Evolutionary conservation across 2,888 invertebrate species (phyloP).

Genomic region (Furcula furcula): DNA sequence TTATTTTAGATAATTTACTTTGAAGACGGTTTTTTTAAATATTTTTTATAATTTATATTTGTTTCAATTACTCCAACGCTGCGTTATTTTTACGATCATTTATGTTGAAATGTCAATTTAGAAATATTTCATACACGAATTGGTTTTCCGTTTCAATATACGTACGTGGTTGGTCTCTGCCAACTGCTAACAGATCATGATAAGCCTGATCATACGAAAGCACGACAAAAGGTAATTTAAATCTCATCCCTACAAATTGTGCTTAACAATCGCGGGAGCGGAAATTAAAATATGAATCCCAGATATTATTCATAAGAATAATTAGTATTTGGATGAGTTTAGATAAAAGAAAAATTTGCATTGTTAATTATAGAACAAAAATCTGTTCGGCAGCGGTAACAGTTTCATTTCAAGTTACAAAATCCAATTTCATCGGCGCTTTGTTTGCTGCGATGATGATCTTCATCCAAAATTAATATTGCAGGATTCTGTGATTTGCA

Average conservation of each 20-base stretch:
- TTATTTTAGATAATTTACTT: too few species aligned
- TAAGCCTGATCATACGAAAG: constrained; percentile 46
- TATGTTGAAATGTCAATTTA: too few species aligned
- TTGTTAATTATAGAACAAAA: constrained; percentile 40
- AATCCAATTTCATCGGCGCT: constrained; percentile 41
- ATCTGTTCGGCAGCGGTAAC: constrained; percentile 23
- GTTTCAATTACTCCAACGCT: too few species aligned
- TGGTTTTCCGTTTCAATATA: too few species aligned
- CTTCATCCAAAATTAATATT: constrained; percentile 34
- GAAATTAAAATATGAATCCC: constrained; percentile 58
- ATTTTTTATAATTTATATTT: too few species aligned
- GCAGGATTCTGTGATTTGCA: constrained; percentile 34
- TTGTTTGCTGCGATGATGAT: constrained; percentile 39
- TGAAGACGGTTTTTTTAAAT: too few species aligned
- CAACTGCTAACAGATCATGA: constrained; percentile 36
- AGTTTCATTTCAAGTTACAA: constrained; percentile 46
- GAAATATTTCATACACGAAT: too few species aligned
- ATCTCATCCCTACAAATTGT: constrained; percentile 48
- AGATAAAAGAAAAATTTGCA: constrained; percentile 51
- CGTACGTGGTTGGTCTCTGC: too few species aligned
- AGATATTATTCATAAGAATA: constrained; percentile 58
- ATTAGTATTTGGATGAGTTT: constrained; percentile 54
- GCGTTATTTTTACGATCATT: too few species aligned
- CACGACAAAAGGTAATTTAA: constrained; percentile 63
- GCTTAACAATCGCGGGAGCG: constrained; percentile 43